These are phyloP conservation scores for Autographa pulchrina DNA, from an alignment of 2,888 invertebrate genomes.

Conservation along the genomic window DNA sequence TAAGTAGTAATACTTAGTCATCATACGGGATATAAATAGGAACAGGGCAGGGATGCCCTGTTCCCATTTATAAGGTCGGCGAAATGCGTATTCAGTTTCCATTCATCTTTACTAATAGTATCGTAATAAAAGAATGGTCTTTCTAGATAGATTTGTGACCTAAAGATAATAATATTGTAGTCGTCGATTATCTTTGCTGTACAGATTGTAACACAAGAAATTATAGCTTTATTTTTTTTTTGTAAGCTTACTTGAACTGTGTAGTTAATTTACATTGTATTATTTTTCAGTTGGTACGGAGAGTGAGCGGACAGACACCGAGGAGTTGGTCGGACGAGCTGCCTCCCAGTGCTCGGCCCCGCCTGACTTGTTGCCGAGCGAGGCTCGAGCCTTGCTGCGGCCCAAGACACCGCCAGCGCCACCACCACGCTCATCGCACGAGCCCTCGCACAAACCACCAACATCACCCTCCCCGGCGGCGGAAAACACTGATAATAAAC, in stretches of 20 bases:
- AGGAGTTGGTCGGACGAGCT: slow-evolving; percentile 91
- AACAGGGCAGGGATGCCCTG: too few relatives aligned
- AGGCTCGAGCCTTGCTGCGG: slow-evolving; percentile 86
- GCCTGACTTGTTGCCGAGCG: slow-evolving; percentile 90
- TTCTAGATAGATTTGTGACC: too few relatives aligned
- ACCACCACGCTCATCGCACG: slow-evolving; percentile 52
- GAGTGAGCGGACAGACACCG: slow-evolving; percentile 91
- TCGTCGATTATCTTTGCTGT: too few relatives aligned
- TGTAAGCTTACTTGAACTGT: neutral
- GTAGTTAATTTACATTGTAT: neutral
- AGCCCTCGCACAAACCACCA: slow-evolving; percentile 65
- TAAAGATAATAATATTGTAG: too few relatives aligned
- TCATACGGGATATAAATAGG: too few relatives aligned
- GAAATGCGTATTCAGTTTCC: too few relatives aligned
- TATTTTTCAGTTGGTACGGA: slow-evolving; percentile 90
- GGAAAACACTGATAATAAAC: slow-evolving; percentile 75
- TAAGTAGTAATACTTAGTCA: too few relatives aligned
- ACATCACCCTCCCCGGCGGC: slow-evolving; percentile 65
- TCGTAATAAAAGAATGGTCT: too few relatives aligned
- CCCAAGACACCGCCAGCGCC: slow-evolving; percentile 69
- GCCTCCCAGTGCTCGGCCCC: slow-evolving; percentile 91
- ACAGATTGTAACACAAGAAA: too few relatives aligned
- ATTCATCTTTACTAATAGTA: too few relatives aligned
- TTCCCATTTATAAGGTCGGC: too few relatives aligned
- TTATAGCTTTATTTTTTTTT: too few relatives aligned